Evolutionary conservation across 37 sponge, comb jelly and placozoan genomes (phyloP).

Genomic region (Sycon ciliatum): DNA sequence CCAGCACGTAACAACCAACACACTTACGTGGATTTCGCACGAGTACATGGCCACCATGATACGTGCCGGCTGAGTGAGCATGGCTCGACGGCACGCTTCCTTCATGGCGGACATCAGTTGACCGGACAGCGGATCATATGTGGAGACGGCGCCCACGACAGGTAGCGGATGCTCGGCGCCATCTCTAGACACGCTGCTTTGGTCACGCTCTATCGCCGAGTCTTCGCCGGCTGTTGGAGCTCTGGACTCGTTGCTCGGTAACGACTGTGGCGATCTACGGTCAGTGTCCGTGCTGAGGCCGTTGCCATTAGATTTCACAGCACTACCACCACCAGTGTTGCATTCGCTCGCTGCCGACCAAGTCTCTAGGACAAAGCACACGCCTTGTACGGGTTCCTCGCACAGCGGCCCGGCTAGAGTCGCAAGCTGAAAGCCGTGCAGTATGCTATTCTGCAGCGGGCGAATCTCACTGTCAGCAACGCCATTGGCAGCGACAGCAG

Average conservation of each 20-base stretch:
- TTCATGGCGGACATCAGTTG: slow-evolving; percentile 91
- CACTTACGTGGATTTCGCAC: slow-evolving; percentile 56
- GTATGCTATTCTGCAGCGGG: slow-evolving; percentile 64
- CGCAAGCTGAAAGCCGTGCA: slow-evolving; percentile 90
- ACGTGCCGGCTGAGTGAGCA: slow-evolving; percentile 67
- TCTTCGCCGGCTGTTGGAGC: neutral
- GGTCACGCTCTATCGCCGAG: neutral
- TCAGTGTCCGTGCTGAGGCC: too few relatives aligned
- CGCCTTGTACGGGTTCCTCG: slow-evolving; percentile 90
- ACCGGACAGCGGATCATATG: slow-evolving; percentile 29
- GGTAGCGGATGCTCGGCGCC: neutral
- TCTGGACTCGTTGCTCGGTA: neutral
- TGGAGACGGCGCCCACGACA: neutral
- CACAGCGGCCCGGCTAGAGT: slow-evolving; percentile 89
- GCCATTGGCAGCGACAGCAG: neutral
- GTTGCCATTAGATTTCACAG: too few relatives aligned
- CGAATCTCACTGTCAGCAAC: slow-evolving; percentile 14
- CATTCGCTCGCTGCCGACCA: slow-evolving; percentile 28
- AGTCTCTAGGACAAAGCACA: slow-evolving; percentile 56
- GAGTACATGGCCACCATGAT: slow-evolving; percentile 90
- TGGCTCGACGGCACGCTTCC: slow-evolving; percentile 75
- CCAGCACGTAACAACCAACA: neutral
- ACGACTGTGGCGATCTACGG: too few relatives aligned
- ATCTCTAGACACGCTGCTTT: neutral
- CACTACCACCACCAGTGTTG: neutral